Percentiles rank a stretch among this genome's conserved stretches.
These are phyloP conservation scores for Dastarcus helophoroides DNA, from an alignment of 2,888 invertebrate genomes.

Conservation along the genomic window DNA sequence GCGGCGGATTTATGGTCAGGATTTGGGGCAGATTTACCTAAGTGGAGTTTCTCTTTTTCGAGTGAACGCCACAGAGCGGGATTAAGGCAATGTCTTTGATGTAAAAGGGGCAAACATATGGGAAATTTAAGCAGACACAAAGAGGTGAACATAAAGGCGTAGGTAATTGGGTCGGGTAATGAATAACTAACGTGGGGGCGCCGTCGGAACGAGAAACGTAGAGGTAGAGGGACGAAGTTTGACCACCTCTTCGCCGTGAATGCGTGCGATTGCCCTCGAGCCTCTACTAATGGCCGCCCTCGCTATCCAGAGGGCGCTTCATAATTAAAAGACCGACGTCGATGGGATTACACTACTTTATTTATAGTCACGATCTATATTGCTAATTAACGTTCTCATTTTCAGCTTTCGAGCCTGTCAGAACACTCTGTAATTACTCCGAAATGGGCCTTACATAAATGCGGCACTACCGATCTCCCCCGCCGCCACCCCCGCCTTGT, in stretches of 20 bases:
- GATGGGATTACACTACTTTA: slow-evolving; percentile 36
- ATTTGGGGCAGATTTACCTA: too few species aligned
- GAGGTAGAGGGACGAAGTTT: slow-evolving; percentile 7
- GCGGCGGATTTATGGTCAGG: too few species aligned
- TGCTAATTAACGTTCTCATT: slow-evolving; percentile 38
- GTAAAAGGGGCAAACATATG: too few species aligned
- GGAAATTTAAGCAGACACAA: slow-evolving; percentile 18
- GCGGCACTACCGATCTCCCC: too few species aligned
- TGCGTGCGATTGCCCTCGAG: slow-evolving; percentile 21
- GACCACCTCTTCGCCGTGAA: slow-evolving; percentile 16
- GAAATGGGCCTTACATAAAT: slow-evolving; percentile 17
- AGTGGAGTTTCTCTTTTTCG: too few species aligned
- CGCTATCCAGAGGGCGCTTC: slow-evolving; percentile 28
- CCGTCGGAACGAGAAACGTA: neutral
- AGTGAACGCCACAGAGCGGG: too few species aligned
- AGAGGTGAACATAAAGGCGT: slow-evolving; percentile 26
- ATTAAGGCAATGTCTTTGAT: too few species aligned
- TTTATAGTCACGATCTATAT: slow-evolving; percentile 40
- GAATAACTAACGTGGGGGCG: slow-evolving; percentile 19
- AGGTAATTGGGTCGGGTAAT: slow-evolving; percentile 29
- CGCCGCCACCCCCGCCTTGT: neutral
- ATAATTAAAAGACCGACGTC: slow-evolving; percentile 36
- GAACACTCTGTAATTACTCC: slow-evolving; percentile 25
- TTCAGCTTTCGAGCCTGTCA: slow-evolving; percentile 32
- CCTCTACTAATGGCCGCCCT: slow-evolving; percentile 27